Evolutionary conservation across 2,888 invertebrate species (phyloP), one percentile per base, ranked within the genome.

Genomic region (Acronicta leporina): DNA sequence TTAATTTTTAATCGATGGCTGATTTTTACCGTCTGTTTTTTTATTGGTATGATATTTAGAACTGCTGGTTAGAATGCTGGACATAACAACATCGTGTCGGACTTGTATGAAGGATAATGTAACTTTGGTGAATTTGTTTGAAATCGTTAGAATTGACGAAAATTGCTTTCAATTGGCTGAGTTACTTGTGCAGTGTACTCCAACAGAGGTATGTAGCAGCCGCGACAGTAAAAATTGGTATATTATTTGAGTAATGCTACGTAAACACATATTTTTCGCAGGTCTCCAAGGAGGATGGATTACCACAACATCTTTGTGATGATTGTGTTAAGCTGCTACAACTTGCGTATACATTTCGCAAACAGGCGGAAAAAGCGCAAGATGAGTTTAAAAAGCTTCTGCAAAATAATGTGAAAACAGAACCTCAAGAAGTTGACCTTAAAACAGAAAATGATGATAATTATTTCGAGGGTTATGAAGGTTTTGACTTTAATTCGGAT

Each of bases 231-330:
- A 30, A 46, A 8, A 20, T 20, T 27, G 0, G 35, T 6, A 16
- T 47, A n/a, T n/a, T 14, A 10, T 35, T 0, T 44, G 15, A 8
- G 33, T 52, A 4, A 1, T 51, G 25, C n/a, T 30, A 33, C 14
- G 7, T 25, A 2, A 59, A 41, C 51, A 53, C 64, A n/a, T n/a
- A n/a, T n/a, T 50, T 49, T 35, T 86, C 80, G 20, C 79, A 95
- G 95, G 83, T 92, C 2, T 74, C 80, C 13, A 80, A 83, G 72
- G 93, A 93, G 42, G 96, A 96, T 87, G 95, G 95, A 41, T 82
- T 96, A 55, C 96, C 96, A 0, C 95, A 96, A 77, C 92, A 92
- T 54, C 88, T 96, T 48, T 96, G 96, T 77, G 76, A 87, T 65
- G 86, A 89, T 8, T 96, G 96, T 82, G 90, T 93, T 0, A 88